Conservation (phyloP, 1,140 invertebrate species). For the Elysia chlorotica region DNA sequence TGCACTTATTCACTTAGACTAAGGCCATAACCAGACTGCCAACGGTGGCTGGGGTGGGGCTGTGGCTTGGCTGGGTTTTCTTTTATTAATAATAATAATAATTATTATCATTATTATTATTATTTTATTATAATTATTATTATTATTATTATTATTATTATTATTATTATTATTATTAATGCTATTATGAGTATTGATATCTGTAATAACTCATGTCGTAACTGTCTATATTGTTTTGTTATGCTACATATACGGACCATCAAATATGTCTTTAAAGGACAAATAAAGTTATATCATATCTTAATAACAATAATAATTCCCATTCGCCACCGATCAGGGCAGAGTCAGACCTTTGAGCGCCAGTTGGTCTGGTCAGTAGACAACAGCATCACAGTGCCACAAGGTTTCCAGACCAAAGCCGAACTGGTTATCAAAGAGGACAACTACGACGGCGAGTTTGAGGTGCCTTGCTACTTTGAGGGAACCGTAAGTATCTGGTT, state of each 20-base stretch:
- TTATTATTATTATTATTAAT: neutral
- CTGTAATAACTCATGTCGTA: neutral
- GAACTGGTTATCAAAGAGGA: constrained; percentile 64
- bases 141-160: neutral
- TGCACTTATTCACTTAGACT: neutral
- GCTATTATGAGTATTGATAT: neutral
- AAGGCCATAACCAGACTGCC: neutral
- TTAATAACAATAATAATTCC: neutral
- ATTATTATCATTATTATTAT: neutral
- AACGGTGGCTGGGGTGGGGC: neutral
- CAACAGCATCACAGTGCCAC: constrained; percentile 62
- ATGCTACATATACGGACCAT: neutral
- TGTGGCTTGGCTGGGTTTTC: neutral
- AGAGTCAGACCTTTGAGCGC: constrained; percentile 62
- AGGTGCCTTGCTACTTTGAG: constrained; percentile 56
- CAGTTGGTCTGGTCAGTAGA: constrained; percentile 64
- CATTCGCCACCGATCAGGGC: constrained; percentile 18
- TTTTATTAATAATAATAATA: neutral
- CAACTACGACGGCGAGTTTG: constrained; percentile 63
- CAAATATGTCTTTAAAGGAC: neutral
- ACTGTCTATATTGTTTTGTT: neutral
- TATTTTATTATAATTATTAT: neutral
- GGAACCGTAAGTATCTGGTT: constrained; percentile 49
- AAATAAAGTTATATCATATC: too few species aligned
- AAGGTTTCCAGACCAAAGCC: constrained; percentile 60